Conservation (phyloP, 1,140 invertebrate species). For the Myzus persicae region DNA sequence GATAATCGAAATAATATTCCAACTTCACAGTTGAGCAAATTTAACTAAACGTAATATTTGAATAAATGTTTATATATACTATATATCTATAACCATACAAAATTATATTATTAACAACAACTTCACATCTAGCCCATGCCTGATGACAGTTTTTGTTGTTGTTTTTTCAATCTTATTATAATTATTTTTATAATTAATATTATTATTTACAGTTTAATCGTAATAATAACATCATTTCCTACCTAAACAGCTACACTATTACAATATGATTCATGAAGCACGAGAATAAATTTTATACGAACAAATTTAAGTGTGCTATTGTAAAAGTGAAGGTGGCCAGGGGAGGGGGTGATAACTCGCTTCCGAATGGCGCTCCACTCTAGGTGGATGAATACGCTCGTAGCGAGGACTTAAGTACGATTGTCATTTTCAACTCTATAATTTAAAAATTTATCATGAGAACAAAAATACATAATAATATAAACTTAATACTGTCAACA, state of each 20-base stretch:
- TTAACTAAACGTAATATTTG: conserved; percentile 38
- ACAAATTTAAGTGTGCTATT: conserved; percentile 27
- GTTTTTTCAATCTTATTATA: background rate
- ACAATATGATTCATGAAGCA: conserved; percentile 18
- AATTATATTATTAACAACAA: background rate
- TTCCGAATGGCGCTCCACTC: conserved; percentile 39
- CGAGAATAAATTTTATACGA: conserved; percentile 36
- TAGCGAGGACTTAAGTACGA: conserved; percentile 53
- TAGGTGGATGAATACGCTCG: conserved; percentile 32
- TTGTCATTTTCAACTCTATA: conserved; percentile 48
- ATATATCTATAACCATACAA: background rate
- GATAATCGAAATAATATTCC: conserved; percentile 40
- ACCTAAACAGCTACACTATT: background rate
- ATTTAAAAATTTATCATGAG: conserved; percentile 26
- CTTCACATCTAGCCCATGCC: background rate
- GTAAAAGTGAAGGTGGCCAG: background rate
- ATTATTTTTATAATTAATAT: conserved; percentile 11
- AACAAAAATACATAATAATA: conserved; percentile 29
- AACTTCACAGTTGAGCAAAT: conserved; percentile 49
- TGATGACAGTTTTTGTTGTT: background rate
- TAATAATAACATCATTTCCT: background rate
- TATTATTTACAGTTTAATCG: conserved; percentile 31
- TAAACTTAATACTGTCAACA: conserved; percentile 58
- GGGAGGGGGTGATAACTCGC: background rate
- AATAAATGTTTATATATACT: background rate